These are phyloP conservation scores for Cossypha polioptera DNA, from an alignment of 2,797 vertebrate genomes.

Conservation along the genomic window DNA sequence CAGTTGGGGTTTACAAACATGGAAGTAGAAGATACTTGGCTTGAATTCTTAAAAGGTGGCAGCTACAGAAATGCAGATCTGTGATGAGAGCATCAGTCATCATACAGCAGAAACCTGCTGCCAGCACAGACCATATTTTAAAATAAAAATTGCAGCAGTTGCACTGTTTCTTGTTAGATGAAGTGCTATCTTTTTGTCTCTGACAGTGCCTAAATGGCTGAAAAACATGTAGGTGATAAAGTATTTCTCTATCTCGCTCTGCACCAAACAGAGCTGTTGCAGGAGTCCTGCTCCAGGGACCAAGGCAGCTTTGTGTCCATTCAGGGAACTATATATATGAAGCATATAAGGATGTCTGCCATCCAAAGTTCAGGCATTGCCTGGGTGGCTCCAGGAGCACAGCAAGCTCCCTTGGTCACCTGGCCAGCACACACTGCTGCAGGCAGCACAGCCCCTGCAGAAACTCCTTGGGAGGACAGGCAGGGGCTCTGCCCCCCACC, in stretches of 20 bases:
- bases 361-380: neutral
- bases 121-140: neutral
- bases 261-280: neutral
- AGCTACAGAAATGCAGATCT: neutral
- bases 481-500: rapidly evolving
- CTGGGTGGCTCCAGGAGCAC: neutral
- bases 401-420: neutral
- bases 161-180: neutral
- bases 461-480: rapidly evolving
- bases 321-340: neutral
- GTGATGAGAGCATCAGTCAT: neutral
- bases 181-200: neutral
- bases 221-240: neutral
- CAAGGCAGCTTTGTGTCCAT: neutral
- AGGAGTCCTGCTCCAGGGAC: neutral
- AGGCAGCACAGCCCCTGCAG: neutral
- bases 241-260: neutral
- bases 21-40: neutral
- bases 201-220: neutral
- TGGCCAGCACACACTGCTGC: neutral
- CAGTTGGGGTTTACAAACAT: neutral
- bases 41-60: neutral
- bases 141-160: neutral
- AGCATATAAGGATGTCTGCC: neutral
- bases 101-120: neutral